Percentiles rank a stretch among this genome's conserved stretches.
Evolutionary conservation across 2,113 vertebrate species (phyloP).

Genomic region (Protobothrops mucrosquamatus): DNA sequence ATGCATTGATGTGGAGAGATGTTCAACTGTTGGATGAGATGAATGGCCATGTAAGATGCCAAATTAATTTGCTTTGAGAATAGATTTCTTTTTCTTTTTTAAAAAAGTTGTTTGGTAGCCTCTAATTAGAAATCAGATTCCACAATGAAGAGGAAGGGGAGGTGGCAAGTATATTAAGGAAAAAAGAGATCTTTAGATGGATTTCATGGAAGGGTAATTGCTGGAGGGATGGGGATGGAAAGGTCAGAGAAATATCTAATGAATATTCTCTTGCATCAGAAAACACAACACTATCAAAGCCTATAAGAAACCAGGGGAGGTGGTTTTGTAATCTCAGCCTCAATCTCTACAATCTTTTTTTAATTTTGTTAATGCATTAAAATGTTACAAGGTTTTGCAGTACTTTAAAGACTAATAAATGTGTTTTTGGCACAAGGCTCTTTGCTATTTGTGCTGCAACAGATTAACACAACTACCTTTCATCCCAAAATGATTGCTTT

Average conservation of each 20-base stretch:
- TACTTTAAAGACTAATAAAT: background rate
- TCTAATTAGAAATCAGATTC: slow-evolving; percentile 39
- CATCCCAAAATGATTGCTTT: slow-evolving; percentile 10
- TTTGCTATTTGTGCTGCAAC: background rate
- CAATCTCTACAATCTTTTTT: background rate
- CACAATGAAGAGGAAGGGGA: slow-evolving; percentile 13
- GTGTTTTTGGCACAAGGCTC: background rate
- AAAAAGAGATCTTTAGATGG: background rate
- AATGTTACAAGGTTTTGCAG: background rate
- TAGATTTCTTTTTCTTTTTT: background rate
- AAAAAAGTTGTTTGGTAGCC: background rate
- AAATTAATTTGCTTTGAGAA: background rate
- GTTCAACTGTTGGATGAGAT: slow-evolving; percentile 38
- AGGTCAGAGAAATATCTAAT: background rate
- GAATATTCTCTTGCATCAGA: slow-evolving; percentile 10
- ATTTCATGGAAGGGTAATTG: background rate
- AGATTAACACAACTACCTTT: background rate
- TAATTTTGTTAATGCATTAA: background rate
- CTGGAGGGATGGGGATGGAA: background rate
- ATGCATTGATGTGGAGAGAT: slow-evolving; percentile 15
- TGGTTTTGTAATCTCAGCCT: slow-evolving; percentile 34
- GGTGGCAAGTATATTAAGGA: background rate
- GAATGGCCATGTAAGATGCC: slow-evolving; percentile 39
- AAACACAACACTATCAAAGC: slow-evolving; percentile 45
- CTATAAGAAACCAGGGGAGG: slow-evolving; percentile 42